These are phyloP conservation scores for Antennarius striatus DNA, from an alignment of 2,113 vertebrate species.

Conservation along the genomic window DNA sequence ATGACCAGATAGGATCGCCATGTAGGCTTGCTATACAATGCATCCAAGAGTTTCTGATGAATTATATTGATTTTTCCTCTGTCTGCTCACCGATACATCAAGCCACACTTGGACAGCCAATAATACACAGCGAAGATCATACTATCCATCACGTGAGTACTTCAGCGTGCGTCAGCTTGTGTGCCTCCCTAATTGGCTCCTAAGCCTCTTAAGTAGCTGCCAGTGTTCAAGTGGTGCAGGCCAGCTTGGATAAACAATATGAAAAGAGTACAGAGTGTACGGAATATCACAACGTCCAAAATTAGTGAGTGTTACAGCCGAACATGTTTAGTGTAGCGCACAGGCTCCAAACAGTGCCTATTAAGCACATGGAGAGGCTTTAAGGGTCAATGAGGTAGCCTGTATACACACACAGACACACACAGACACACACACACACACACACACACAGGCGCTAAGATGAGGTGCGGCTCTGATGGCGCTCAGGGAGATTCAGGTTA, in stretches of 20 bases:
- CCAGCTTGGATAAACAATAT: constrained; percentile 68
- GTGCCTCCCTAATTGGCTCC: constrained; percentile 72
- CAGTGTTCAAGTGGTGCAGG: constrained; percentile 49
- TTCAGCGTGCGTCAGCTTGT: constrained; percentile 58
- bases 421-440: constrained; percentile 29
- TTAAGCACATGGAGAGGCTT: constrained; percentile 23
- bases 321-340: neutral
- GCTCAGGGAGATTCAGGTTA: constrained; percentile 61
- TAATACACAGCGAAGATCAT: constrained; percentile 59
- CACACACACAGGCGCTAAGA: constrained; percentile 1
- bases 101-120: constrained; percentile 46
- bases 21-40: neutral
- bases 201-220: constrained; percentile 76
- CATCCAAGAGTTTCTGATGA: constrained; percentile 25
- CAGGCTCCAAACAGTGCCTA: constrained; percentile 8
- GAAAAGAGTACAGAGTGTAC: constrained; percentile 49
- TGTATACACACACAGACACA: constrained; percentile 1
- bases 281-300: constrained; percentile 28
- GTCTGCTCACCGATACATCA: constrained; percentile 42
- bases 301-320: constrained; percentile 19
- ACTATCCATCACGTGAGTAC: constrained; percentile 62
- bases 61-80: constrained; percentile 42
- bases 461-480: constrained; percentile 45
- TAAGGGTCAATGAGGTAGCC: constrained; percentile 47
- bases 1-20: neutral